Evolutionary conservation across 2,888 invertebrate species (phyloP).

Genomic region (Dasypogon diadema): DNA sequence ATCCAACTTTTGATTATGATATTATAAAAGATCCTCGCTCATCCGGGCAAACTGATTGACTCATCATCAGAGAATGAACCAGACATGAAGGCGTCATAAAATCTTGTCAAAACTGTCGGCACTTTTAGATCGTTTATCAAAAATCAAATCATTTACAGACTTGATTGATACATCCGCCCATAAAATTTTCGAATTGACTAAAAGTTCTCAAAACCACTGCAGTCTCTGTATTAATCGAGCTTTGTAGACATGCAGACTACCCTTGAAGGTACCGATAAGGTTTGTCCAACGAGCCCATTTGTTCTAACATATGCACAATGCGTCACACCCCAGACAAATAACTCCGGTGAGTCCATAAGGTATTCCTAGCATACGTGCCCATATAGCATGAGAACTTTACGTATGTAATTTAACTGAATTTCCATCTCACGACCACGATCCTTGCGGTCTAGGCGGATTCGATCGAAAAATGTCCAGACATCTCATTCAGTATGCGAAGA

Average conservation of each 20-base stretch:
- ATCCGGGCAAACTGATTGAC: no score
- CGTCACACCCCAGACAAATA: conserved; percentile 30
- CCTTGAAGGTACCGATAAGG: conserved; percentile 7
- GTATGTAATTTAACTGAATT: background rate
- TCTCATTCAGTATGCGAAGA: conserved; percentile 29
- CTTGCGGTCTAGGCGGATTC: conserved; percentile 20
- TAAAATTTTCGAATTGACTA: no score
- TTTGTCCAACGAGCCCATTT: background rate
- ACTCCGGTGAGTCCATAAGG: background rate
- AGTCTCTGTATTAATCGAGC: background rate
- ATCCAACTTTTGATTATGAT: no score
- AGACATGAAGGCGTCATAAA: conserved; percentile 22
- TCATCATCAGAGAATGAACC: background rate
- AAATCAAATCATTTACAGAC: conserved; percentile 9
- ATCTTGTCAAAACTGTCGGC: conserved; percentile 11
- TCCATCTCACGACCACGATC: background rate
- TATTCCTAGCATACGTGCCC: conserved; percentile 11
- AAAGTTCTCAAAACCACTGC: conserved; percentile 4
- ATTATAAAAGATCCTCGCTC: no score
- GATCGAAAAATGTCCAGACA: conserved; percentile 41
- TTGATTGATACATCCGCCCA: conserved; percentile 26
- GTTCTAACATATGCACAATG: conserved; percentile 5
- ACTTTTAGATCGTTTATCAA: conserved; percentile 18
- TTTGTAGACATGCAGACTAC: conserved; percentile 28
- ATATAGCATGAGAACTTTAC: conserved; percentile 20